These are phyloP conservation scores for Saiga tatarica DNA, from an alignment of 2,113 vertebrate species.

Conservation along the genomic window DNA sequence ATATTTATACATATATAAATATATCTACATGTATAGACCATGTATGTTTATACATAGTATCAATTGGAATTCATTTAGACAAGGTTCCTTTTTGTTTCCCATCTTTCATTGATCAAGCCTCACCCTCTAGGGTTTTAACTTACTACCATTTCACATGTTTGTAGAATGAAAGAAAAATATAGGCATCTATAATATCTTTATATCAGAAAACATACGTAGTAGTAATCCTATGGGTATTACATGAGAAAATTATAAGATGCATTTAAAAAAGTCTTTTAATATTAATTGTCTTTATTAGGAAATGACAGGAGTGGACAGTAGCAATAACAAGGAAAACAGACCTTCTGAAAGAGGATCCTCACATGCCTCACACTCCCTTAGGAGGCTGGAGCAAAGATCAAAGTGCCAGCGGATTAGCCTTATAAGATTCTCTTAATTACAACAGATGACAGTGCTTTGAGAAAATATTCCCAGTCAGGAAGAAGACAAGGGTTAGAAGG, in stretches of 20 bases:
- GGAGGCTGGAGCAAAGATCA: neutral
- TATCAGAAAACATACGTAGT: neutral
- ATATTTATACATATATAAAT: neutral
- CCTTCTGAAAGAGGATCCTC: neutral
- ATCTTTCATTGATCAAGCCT: neutral
- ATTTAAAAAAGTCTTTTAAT: neutral
- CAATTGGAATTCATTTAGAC: neutral
- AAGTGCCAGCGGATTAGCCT: neutral
- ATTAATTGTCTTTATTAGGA: neutral
- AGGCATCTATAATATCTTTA: neutral
- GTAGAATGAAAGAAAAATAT: neutral
- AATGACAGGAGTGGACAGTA: neutral
- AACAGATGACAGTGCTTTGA: neutral
- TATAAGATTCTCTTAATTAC: neutral
- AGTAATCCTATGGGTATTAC: neutral
- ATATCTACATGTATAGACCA: neutral
- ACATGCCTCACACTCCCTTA: neutral
- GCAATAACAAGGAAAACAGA: neutral
- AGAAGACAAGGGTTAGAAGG: neutral
- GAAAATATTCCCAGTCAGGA: neutral
- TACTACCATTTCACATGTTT: neutral
- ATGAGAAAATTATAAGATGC: neutral
- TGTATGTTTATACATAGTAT: neutral
- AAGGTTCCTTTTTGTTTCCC: neutral
- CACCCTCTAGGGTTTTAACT: neutral